phyloP scores from a whole-genome alignment of 2,797 vertebrate genomes.

The Gymnocypris eckloni region DNA sequence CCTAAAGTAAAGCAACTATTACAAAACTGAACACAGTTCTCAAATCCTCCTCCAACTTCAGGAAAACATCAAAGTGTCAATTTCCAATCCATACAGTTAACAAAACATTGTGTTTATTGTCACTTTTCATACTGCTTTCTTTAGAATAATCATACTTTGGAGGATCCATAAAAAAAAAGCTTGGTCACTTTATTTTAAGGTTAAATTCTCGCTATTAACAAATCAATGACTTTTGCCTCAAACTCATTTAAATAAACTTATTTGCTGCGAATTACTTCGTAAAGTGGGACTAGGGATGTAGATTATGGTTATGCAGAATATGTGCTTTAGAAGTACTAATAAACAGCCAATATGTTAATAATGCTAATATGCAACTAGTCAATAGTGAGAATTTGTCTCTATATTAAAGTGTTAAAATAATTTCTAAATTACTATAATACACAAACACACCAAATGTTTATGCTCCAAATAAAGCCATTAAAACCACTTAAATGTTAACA shows the following conservation, averaged over 20 bases:
- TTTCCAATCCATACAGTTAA: neutral
- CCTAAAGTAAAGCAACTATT: neutral
- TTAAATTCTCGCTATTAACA: neutral
- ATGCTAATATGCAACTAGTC: neutral
- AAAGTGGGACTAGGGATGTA: neutral
- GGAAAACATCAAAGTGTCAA: neutral
- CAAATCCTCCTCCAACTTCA: too few relatives aligned
- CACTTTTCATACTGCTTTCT: neutral
- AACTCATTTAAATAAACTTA: too few relatives aligned
- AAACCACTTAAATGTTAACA: neutral
- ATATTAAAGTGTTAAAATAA: too few relatives aligned
- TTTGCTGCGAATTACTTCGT: neutral
- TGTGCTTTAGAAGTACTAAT: neutral
- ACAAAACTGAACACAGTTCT: neutral
- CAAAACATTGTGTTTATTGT: neutral
- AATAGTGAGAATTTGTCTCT: neutral
- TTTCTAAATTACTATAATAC: too few relatives aligned
- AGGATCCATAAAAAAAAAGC: neutral
- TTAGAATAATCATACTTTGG: neutral
- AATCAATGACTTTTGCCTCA: neutral
- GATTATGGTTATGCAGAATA: too few relatives aligned
- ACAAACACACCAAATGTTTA: neutral
- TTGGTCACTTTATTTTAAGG: neutral
- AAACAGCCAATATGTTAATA: neutral
- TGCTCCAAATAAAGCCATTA: neutral